A percentile compares a stretch with the other conserved stretches of the same genome.
These are phyloP conservation scores for Seriola dumerili DNA, from an alignment of 2,113 vertebrate genomes.

Conservation along the genomic window DNA sequence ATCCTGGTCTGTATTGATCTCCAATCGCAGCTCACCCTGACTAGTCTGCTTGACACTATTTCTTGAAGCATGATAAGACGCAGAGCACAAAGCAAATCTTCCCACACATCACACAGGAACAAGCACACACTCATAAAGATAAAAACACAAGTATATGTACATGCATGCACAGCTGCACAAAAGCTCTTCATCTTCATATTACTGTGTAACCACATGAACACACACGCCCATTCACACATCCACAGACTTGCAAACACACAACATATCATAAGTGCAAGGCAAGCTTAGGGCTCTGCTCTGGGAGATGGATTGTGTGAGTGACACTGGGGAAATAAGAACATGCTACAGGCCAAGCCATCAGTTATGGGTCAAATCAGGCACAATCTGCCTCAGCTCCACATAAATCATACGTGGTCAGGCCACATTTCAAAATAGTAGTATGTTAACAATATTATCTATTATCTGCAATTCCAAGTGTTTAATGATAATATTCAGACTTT, in stretches of 20 bases:
- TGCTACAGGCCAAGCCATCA: conserved; percentile 80
- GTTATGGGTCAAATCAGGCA: conserved; percentile 84
- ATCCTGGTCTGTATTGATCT: conserved; percentile 68
- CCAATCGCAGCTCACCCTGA: conserved; percentile 38
- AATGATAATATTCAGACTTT: conserved; percentile 1
- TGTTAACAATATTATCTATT: conserved; percentile 39
- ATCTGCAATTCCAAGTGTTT: conserved; percentile 12
- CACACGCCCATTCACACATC: conserved; percentile 29
- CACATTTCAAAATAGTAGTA: conserved; percentile 52
- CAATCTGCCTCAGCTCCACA: conserved; percentile 71
- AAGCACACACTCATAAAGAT: neutral
- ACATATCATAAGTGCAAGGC: conserved; percentile 57
- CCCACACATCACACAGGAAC: conserved; percentile 10
- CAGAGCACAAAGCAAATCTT: conserved; percentile 42
- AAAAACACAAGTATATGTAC: neutral
- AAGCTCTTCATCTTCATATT: conserved; percentile 17
- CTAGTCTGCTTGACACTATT: conserved; percentile 45
- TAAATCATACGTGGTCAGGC: conserved; percentile 71
- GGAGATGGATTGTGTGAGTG: conserved; percentile 82
- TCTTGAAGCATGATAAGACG: conserved; percentile 50
- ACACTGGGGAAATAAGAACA: conserved; percentile 86
- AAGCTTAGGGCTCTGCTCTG: conserved; percentile 58
- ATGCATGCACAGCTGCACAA: conserved; percentile 8
- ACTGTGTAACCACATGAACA: conserved; percentile 20
- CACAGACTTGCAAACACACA: conserved; percentile 53